These are phyloP conservation scores for Xanthia icteritia DNA, from an alignment of 2,888 invertebrate species.

Conservation along the genomic window DNA sequence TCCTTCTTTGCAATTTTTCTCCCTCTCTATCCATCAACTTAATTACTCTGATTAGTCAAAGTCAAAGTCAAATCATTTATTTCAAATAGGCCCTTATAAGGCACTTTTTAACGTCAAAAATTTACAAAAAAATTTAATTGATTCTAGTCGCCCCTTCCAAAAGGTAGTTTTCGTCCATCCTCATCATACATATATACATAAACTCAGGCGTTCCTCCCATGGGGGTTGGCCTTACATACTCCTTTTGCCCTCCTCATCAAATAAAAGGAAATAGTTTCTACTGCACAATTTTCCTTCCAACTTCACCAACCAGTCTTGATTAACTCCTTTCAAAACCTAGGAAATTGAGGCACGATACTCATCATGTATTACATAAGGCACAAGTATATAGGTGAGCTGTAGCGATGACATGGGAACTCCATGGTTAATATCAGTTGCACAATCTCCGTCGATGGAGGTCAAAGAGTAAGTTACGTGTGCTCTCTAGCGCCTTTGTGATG, in stretches of 20 bases:
- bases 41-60: not conserved
- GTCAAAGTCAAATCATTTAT: too few species aligned
- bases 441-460: slow-evolving; percentile 78
- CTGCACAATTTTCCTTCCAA: slow-evolving; percentile 7
- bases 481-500: slow-evolving; percentile 59
- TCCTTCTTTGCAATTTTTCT: not conserved
- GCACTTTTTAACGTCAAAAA: too few species aligned
- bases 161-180: not conserved
- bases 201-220: too few species aligned
- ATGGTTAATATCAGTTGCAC: slow-evolving; percentile 72
- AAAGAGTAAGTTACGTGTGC: slow-evolving; percentile 78
- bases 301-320: slow-evolving; percentile 16
- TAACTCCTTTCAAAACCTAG: slow-evolving; percentile 38
- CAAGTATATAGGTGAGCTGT: slow-evolving; percentile 64
- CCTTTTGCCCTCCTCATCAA: not conserved
- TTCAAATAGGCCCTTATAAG: too few species aligned
- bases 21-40: not conserved
- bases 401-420: slow-evolving; percentile 75
- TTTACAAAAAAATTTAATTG: too few species aligned
- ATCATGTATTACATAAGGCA: slow-evolving; percentile 59
- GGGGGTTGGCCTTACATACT: too few species aligned
- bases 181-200: not conserved
- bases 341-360: slow-evolving; percentile 35
- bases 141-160: too few species aligned
- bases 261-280: not conserved